These are phyloP conservation scores for Pachyrhynchus sulphureomaculatus DNA, from an alignment of 1,140 invertebrate genomes.

Conservation along the genomic window DNA sequence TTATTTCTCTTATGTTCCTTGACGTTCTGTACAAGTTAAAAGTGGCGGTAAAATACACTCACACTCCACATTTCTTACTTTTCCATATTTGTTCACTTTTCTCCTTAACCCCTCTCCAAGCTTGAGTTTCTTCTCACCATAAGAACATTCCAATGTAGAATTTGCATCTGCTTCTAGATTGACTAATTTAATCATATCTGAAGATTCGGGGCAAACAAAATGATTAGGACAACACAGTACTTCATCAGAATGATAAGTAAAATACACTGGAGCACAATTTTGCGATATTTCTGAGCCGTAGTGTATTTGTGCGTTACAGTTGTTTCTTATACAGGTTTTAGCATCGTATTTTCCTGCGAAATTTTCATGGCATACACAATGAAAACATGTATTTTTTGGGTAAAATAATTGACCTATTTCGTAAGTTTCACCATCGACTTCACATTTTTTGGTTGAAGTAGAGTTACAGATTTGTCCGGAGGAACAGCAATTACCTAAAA, in stretches of 20 bases:
- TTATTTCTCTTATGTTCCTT: too few species aligned
- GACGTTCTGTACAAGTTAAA: conserved; percentile 28
- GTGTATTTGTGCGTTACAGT: conserved; percentile 24
- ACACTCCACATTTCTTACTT: conserved; percentile 12
- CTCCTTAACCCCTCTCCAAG: conserved; percentile 28
- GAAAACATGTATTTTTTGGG: conserved; percentile 36
- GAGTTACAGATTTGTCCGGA: conserved; percentile 28
- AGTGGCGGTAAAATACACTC: conserved; percentile 34
- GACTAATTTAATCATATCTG: conserved; percentile 1
- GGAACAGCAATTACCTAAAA: conserved; percentile 34
- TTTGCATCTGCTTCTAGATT: not conserved
- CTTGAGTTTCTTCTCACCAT: conserved; percentile 24
- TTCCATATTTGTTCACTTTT: conserved; percentile 3
- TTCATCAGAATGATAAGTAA: not conserved
- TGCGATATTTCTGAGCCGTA: conserved; percentile 12
- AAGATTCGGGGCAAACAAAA: not conserved
- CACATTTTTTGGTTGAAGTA: conserved; percentile 29
- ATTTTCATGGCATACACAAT: conserved; percentile 39
- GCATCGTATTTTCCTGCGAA: conserved; percentile 37
- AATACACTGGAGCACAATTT: conserved; percentile 26
- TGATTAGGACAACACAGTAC: not conserved
- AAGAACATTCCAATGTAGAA: conserved; percentile 16
- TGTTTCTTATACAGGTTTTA: conserved; percentile 28
- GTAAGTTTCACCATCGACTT: conserved; percentile 34
- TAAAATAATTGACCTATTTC: conserved; percentile 36